Percentiles rank a stretch among this genome's conserved stretches.
Conservation (phyloP, 2,113 vertebrate genomes). For the Scortum barcoo region DNA sequence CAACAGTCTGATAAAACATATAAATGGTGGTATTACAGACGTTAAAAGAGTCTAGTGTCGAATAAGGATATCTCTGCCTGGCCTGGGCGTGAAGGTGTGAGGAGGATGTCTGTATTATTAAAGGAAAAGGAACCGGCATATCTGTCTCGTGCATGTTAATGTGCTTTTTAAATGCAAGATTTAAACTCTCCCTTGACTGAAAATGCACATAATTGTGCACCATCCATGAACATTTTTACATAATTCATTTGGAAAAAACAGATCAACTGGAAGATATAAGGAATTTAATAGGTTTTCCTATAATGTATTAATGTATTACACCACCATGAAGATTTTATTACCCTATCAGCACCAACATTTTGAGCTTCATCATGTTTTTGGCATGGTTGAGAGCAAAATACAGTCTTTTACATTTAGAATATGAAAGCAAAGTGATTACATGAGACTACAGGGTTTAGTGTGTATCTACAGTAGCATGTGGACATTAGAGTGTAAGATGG, state of each 20-base stretch:
- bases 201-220: neutral
- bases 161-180: neutral
- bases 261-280: neutral
- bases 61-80: neutral
- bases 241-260: neutral
- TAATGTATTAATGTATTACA: slow-evolving; percentile 9
- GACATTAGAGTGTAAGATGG: slow-evolving; percentile 18
- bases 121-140: neutral
- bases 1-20: slow-evolving; percentile 19
- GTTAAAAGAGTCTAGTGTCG: neutral
- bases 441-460: slow-evolving; percentile 5
- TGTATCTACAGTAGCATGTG: slow-evolving; percentile 13
- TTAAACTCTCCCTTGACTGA: neutral
- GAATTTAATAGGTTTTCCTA: neutral
- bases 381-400: slow-evolving; percentile 3
- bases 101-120: slow-evolving; percentile 5
- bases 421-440: slow-evolving; percentile 11
- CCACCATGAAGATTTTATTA: neutral
- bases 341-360: slow-evolving; percentile 2
- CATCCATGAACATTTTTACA: neutral
- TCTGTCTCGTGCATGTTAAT: neutral
- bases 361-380: slow-evolving; percentile 7
- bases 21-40: slow-evolving; percentile 17
- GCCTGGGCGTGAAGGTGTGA: neutral
- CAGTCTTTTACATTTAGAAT: slow-evolving; percentile 2